phyloP scores from a whole-genome alignment of 2,888 invertebrate genomes.

The Synergus gifuensis region DNA sequence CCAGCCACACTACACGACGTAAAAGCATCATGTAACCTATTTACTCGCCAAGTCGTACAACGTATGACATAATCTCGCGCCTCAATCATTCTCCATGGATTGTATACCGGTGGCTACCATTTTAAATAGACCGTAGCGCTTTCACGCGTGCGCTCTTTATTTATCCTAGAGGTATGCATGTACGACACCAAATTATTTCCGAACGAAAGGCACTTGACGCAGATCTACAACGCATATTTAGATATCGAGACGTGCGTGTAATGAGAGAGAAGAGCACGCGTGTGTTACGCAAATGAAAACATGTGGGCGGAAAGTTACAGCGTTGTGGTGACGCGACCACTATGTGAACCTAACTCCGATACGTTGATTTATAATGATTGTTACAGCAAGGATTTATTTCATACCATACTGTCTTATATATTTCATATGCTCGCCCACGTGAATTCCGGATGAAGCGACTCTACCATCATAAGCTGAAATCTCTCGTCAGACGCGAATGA shows the following conservation, averaged over 20 bases:
- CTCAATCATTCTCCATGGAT: constrained; percentile 19
- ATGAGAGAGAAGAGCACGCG: constrained; percentile 3
- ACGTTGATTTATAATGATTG: constrained; percentile 29
- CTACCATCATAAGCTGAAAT: background rate
- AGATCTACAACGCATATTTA: constrained; percentile 7
- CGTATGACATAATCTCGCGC: constrained; percentile 67
- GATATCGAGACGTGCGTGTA: background rate
- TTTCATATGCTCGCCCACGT: constrained; percentile 3
- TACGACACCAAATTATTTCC: constrained; percentile 3
- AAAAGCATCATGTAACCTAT: constrained; percentile 69
- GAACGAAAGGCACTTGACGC: constrained; percentile 4
- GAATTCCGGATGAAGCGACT: constrained; percentile 1
- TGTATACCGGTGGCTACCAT: constrained; percentile 29
- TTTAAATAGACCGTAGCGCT: constrained; percentile 30
- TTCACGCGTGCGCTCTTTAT: constrained; percentile 34
- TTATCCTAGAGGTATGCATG: background rate
- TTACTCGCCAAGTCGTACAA: constrained; percentile 65
- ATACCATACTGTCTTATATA: background rate
- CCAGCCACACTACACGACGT: constrained; percentile 32
- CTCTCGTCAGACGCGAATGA: background rate
- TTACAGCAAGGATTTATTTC: constrained; percentile 22
- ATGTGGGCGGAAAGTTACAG: constrained; percentile 37
- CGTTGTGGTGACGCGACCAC: constrained; percentile 36
- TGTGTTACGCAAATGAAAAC: constrained; percentile 35
- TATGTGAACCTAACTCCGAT: constrained; percentile 11